Evolutionary conservation across 2,888 invertebrate genomes (phyloP).

Genomic region (Callinectes sapidus): DNA sequence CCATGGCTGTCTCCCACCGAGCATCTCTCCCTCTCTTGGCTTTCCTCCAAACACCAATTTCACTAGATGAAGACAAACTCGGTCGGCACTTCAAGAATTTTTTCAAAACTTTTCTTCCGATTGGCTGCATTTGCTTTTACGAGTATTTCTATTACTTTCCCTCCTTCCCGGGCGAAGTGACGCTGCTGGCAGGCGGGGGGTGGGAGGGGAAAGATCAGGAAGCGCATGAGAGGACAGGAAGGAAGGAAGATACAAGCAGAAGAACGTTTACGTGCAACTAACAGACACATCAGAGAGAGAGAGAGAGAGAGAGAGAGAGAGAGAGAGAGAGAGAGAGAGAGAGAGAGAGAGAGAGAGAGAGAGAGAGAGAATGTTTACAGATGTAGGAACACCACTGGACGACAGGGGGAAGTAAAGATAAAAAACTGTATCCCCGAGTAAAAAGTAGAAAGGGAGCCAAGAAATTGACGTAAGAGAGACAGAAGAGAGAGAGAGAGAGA

Average conservation of each 20-base stretch:
- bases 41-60: slow-evolving; percentile 36
- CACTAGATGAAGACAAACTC: slow-evolving; percentile 28
- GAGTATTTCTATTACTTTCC: background rate
- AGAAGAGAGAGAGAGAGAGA: background rate
- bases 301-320: background rate
- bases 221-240: background rate
- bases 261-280: slow-evolving; percentile 8
- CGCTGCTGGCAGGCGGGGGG: background rate
- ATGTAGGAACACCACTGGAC: background rate
- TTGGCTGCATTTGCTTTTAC: slow-evolving; percentile 5
- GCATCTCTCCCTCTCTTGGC: slow-evolving; percentile 19
- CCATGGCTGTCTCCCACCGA: background rate
- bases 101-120: background rate
- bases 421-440: background rate
- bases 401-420: background rate
- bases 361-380: background rate
- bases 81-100: background rate
- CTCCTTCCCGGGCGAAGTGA: background rate
- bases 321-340: background rate
- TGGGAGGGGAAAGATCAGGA: background rate
- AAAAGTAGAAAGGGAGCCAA: background rate
- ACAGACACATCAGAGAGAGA: background rate
- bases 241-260: background rate
- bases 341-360: slow-evolving; percentile 28
- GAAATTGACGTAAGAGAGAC: background rate